These are phyloP conservation scores for Delichon dasypus DNA, from an alignment of 2,797 vertebrate species.

Conservation along the genomic window DNA sequence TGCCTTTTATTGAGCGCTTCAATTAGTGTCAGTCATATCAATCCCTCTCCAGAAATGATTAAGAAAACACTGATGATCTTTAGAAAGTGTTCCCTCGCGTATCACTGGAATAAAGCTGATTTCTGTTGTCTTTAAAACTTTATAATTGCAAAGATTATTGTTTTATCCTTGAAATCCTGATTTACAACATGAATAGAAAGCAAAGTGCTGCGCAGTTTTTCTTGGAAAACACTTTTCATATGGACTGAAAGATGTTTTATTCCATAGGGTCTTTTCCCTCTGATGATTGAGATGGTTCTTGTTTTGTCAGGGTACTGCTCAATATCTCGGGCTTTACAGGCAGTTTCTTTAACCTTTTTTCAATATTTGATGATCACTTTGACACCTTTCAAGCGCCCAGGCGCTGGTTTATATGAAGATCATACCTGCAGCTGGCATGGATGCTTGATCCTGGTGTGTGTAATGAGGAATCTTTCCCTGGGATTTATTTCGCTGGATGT, in stretches of 20 bases:
- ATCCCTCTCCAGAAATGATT: background rate
- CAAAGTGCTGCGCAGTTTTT: background rate
- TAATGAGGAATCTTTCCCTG: background rate
- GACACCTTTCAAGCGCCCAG: background rate
- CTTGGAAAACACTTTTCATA: background rate
- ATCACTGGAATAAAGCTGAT: background rate
- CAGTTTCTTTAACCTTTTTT: background rate
- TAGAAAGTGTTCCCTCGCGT: background rate
- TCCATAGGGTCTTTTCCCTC: background rate
- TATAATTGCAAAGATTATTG: background rate
- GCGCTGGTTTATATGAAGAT: background rate
- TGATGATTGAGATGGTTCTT: background rate
- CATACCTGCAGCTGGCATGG: background rate
- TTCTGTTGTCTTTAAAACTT: background rate
- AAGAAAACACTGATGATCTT: background rate
- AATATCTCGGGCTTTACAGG: background rate
- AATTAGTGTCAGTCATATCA: background rate
- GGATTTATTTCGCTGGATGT: background rate
- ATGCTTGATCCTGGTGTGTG: background rate
- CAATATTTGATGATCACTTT: background rate
- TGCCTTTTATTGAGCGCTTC: background rate
- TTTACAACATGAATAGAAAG: background rate
- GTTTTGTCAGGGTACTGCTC: background rate
- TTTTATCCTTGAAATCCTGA: slow-evolving; percentile 5
- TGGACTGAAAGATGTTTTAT: background rate